Conservation (phyloP, 2,113 vertebrate species). For the Tretioscincus oriximinensis region DNA sequence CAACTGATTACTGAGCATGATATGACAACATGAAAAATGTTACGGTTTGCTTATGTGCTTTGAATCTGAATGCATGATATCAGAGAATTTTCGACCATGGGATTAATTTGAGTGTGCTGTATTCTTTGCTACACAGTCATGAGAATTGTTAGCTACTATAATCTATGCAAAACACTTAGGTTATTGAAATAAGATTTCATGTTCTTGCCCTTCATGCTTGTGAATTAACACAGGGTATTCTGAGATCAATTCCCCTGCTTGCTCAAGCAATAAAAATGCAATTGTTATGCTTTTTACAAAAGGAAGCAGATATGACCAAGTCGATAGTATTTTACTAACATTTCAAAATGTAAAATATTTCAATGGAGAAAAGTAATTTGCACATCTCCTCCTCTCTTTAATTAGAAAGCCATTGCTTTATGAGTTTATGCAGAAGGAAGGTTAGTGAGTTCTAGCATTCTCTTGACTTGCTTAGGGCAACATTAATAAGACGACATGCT, state of each 20-base stretch:
- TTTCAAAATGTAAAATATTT: not conserved
- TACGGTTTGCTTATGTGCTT: not conserved
- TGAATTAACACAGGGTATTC: not conserved
- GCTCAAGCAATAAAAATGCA: not conserved
- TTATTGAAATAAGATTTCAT: not conserved
- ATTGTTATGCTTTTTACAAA: not conserved
- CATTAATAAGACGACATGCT: not conserved
- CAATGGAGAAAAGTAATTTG: not conserved
- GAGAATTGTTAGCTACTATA: not conserved
- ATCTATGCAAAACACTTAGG: not conserved
- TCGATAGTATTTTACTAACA: not conserved
- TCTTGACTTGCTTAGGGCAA: not conserved
- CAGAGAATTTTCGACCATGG: fast-evolving
- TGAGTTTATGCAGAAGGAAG: not conserved
- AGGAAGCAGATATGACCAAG: not conserved
- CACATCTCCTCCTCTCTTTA: no score
- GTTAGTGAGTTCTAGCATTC: not conserved
- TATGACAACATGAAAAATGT: not conserved
- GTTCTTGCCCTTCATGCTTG: not conserved
- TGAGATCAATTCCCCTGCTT: not conserved
- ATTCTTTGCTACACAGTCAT: not conserved
- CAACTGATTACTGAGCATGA: not conserved
- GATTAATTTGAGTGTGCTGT: not conserved
- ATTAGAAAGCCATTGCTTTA: not conserved
- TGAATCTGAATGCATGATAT: fast-evolving